A percentile compares a stretch with the other conserved stretches of the same genome.
Conservation (phyloP, 35 echinoderm and acorn worm genomes). For the Patiria miniata region DNA sequence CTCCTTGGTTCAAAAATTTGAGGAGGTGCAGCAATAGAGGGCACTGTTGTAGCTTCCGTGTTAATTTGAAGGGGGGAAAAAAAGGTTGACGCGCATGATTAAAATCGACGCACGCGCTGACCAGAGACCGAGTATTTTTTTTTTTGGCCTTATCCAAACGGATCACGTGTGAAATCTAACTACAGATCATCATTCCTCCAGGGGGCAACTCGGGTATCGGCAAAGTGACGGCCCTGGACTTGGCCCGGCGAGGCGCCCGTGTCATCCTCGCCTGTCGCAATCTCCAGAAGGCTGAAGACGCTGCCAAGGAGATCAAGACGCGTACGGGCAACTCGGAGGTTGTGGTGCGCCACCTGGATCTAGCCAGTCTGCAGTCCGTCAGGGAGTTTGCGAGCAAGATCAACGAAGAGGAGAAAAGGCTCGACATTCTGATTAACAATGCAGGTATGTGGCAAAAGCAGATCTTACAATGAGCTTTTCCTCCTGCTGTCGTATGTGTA, state of each 20-base stretch:
- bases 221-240: slow-evolving; percentile 49
- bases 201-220: slow-evolving; percentile 68
- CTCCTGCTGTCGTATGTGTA: background rate
- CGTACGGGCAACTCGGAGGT: slow-evolving; percentile 52
- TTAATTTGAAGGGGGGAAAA: too few species aligned
- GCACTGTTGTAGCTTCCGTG: too few species aligned
- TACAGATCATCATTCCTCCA: background rate
- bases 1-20: too few species aligned
- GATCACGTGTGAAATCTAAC: too few species aligned
- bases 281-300: slow-evolving; percentile 47
- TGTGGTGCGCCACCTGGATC: slow-evolving; percentile 50
- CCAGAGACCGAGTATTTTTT: too few species aligned
- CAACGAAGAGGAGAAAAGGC: slow-evolving; percentile 25
- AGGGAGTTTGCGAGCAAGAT: slow-evolving; percentile 49
- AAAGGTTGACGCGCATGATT: too few species aligned
- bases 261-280: slow-evolving; percentile 72
- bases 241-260: slow-evolving; percentile 69
- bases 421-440: slow-evolving; percentile 78
- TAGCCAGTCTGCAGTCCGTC: slow-evolving; percentile 52
- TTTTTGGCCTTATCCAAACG: too few species aligned
- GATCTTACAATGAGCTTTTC: background rate
- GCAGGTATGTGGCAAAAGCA: slow-evolving; percentile 37
- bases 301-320: slow-evolving; percentile 47
- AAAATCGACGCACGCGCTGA: too few species aligned
- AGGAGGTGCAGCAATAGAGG: too few species aligned